phyloP scores from a whole-genome alignment of 2,888 invertebrate genomes.

The Hyles lineata region DNA sequence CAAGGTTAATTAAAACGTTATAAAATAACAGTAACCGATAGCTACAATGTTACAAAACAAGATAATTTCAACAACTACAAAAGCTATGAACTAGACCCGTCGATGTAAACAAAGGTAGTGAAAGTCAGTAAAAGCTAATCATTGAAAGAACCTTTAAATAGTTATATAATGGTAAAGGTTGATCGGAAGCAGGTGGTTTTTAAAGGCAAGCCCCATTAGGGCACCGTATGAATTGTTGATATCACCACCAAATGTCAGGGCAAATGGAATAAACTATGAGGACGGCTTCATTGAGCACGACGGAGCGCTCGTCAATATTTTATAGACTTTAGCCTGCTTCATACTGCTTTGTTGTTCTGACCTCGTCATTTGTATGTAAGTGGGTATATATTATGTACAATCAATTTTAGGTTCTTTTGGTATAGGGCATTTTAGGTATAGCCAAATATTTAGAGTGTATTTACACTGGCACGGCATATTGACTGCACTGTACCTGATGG shows the following conservation, averaged over 20 bases:
- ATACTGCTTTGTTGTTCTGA: background rate
- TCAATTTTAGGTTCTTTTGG: too few relatives aligned
- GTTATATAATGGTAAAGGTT: slow-evolving; percentile 19
- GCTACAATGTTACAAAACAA: too few relatives aligned
- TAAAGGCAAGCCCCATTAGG: slow-evolving; percentile 57
- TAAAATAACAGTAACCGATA: too few relatives aligned
- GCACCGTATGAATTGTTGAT: slow-evolving; percentile 64
- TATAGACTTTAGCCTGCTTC: background rate
- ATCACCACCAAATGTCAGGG: slow-evolving; percentile 69
- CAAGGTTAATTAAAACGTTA: too few relatives aligned
- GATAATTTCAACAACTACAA: too few relatives aligned
- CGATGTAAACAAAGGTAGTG: background rate
- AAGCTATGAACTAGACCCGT: too few relatives aligned
- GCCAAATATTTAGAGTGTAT: too few relatives aligned
- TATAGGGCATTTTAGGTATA: too few relatives aligned
- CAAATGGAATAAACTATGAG: slow-evolving; percentile 78
- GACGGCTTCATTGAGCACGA: slow-evolving; percentile 45
- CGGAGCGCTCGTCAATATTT: slow-evolving; percentile 32
- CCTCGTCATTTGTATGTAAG: background rate
- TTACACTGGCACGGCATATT: too few relatives aligned
- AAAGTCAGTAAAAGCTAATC: background rate
- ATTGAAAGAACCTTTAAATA: slow-evolving; percentile 1
- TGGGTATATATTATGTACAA: too few relatives aligned
- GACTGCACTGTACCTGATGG: too few relatives aligned
- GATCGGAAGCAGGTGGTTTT: slow-evolving; percentile 40